Evolutionary conservation across 2,888 invertebrate genomes (phyloP).

Genomic region (Philaethria dido): DNA sequence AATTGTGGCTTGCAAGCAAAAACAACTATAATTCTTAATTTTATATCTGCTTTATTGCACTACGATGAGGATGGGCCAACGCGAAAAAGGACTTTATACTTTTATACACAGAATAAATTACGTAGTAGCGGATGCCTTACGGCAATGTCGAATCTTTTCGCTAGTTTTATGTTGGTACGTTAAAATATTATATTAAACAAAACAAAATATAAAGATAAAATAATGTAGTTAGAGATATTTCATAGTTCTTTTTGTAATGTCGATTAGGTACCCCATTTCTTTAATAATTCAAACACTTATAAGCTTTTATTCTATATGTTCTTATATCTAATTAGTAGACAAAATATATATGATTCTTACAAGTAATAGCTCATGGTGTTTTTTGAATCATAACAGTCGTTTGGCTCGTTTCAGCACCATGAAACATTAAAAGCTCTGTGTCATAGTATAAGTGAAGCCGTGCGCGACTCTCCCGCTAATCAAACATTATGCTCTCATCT

Average conservation of each 20-base stretch:
- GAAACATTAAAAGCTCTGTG: constrained; percentile 72
- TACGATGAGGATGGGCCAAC: constrained; percentile 49
- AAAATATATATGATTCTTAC: background rate
- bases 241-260: too few relatives aligned
- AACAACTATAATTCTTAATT: constrained; percentile 59
- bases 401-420: constrained; percentile 55
- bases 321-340: too few relatives aligned
- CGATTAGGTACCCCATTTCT: too few relatives aligned
- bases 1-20: constrained; percentile 54
- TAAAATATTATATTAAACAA: background rate
- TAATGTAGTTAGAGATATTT: too few relatives aligned
- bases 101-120: constrained; percentile 63
- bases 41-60: constrained; percentile 60
- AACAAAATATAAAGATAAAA: background rate
- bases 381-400: too few relatives aligned
- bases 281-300: too few relatives aligned
- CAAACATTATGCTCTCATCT: constrained; percentile 69
- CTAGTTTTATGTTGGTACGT: constrained; percentile 64
- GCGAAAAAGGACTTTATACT: constrained; percentile 49
- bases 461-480: constrained; percentile 57
- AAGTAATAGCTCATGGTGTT: too few relatives aligned
- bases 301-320: too few relatives aligned
- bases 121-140: constrained; percentile 68
- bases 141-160: constrained; percentile 63
- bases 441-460: constrained; percentile 63